A percentile compares a stretch with the other conserved stretches of the same genome.
Conservation (phyloP, 2,888 invertebrate genomes). For the Vandiemenella viatica region DNA sequence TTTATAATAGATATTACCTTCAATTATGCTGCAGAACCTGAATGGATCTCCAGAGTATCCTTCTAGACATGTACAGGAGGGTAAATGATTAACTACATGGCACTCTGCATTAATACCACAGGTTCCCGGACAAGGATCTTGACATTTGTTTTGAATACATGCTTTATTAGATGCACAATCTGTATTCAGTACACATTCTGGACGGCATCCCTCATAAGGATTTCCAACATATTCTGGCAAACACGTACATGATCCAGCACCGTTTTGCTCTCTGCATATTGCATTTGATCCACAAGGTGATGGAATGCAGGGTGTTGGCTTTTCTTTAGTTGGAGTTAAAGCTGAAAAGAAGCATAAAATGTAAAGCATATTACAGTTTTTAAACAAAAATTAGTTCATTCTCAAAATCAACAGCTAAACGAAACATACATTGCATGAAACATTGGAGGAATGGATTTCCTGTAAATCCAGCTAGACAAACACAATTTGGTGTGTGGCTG, state of each 20-base stretch:
- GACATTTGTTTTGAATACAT: conserved; percentile 61
- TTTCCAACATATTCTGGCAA: conserved; percentile 24
- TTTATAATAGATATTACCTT: conserved; percentile 7
- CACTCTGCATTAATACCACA: conserved; percentile 63
- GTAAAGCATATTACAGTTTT: too few relatives aligned
- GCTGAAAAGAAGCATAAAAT: background rate
- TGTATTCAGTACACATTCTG: conserved; percentile 22
- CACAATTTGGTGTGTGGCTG: conserved; percentile 28
- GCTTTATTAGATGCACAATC: conserved; percentile 41
- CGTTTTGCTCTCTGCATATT: conserved; percentile 34
- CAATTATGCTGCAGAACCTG: conserved; percentile 38
- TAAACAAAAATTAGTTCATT: too few relatives aligned
- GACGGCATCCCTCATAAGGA: conserved; percentile 22
- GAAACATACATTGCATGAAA: conserved; percentile 5
- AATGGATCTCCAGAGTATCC: conserved; percentile 68
- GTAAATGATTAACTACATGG: conserved; percentile 57
- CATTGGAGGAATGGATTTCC: conserved; percentile 27
- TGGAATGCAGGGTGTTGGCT: conserved; percentile 45
- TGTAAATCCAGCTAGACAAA: conserved; percentile 26
- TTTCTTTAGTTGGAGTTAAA: conserved; percentile 13
- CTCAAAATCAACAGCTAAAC: too few relatives aligned
- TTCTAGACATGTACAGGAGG: conserved; percentile 52
- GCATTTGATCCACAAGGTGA: conserved; percentile 26
- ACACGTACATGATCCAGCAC: conserved; percentile 18
- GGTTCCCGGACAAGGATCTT: conserved; percentile 57